phyloP scores from a whole-genome alignment of 2,113 vertebrate species.

The Nyctereutes procyonoides region DNA sequence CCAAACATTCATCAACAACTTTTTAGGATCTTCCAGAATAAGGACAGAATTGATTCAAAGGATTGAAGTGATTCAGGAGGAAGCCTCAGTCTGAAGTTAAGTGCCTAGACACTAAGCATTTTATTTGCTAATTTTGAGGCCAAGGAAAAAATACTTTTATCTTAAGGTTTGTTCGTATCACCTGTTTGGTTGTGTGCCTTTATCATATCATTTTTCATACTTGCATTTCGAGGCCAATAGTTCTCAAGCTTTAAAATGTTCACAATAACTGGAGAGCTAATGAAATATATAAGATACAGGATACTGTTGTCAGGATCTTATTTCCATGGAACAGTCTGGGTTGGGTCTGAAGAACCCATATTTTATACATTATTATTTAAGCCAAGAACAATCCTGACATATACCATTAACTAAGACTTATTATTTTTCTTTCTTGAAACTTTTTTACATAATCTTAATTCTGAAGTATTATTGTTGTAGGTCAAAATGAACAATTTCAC shows the following conservation, averaged over 20 bases:
- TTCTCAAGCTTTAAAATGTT: background rate
- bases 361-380: background rate
- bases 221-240: background rate
- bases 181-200: background rate
- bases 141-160: background rate
- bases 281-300: background rate
- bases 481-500: background rate
- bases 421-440: background rate
- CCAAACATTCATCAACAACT: background rate
- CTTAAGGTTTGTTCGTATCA: background rate
- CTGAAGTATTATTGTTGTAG: background rate
- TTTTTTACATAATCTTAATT: slow-evolving; percentile 5
- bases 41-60: background rate
- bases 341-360: background rate
- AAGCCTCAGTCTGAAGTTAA: background rate
- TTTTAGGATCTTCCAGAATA: background rate
- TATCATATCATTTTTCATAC: background rate
- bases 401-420: background rate
- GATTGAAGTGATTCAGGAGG: background rate
- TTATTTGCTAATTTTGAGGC: background rate
- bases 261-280: background rate
- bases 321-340: background rate
- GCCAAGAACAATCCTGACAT: background rate
- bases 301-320: rapidly evolving
- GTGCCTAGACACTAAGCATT: background rate